Evolutionary conservation across 2,113 vertebrate genomes (phyloP).

Genomic region (Stigmatopora nigra): DNA sequence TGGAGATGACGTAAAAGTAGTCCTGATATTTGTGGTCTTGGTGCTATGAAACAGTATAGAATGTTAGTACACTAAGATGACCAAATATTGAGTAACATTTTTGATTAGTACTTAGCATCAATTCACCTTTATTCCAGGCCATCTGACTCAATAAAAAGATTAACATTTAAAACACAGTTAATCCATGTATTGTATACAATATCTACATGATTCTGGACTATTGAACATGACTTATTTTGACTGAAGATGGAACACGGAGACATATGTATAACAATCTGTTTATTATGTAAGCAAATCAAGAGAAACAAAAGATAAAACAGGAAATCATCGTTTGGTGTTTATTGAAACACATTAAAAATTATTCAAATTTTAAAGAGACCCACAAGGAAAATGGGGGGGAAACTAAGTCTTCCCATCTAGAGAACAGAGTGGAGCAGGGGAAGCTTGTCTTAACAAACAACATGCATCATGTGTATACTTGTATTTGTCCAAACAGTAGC

Average conservation of each 20-base stretch:
- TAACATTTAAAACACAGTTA: no score
- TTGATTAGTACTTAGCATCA: no score
- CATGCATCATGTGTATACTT: constrained; percentile 39
- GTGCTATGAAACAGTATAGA: no score
- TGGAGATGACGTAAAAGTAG: no score
- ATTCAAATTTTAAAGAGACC: constrained; percentile 34
- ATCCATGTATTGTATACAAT: no score
- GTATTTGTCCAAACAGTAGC: constrained; percentile 31
- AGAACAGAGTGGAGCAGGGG: constrained; percentile 10
- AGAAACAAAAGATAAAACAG: constrained; percentile 58
- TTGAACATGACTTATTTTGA: not conserved
- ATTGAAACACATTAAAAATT: constrained; percentile 59
- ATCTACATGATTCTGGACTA: no score
- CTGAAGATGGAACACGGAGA: not conserved
- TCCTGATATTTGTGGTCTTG: no score
- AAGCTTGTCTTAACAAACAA: constrained; percentile 46
- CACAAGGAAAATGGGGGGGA: not conserved
- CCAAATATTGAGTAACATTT: no score
- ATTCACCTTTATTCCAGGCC: no score
- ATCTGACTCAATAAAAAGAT: no score
- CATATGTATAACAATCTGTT: constrained; percentile 62
- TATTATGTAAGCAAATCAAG: constrained; percentile 75
- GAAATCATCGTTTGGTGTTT: constrained; percentile 48
- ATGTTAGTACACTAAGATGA: no score
- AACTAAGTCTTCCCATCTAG: constrained; percentile 48